Evolutionary conservation across 2,797 vertebrate species (phyloP), one percentile per base, ranked within the genome.

Genomic region (Babyrousa celebensis): DNA sequence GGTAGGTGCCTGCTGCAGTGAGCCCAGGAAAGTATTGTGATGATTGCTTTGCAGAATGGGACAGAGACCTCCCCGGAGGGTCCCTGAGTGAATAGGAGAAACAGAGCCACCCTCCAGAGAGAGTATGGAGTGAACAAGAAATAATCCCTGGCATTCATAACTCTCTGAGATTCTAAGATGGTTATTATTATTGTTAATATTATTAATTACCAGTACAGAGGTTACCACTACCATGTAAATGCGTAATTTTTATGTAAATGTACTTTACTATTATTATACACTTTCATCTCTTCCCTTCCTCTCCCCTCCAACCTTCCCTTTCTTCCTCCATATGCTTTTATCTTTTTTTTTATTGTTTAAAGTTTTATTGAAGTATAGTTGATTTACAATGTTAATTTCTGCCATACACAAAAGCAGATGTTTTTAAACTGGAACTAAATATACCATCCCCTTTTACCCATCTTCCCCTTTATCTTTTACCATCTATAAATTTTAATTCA

Each of bases 221-320:
- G 56, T 10, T 29, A 27, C 10, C 67, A 20, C 29, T 36, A 32
- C 20, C 40, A 23, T 5, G 18, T 70, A 20, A 25, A 15, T 11
- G 27, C 1, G 1, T 36, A 20, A 5, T 17, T 32, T 48, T 12
- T 27, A 29, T 52, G 65, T 1, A 23, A 23, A 0, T 32, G 5
- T 23, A 29, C 4, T 11, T 20, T 11, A 27, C 56, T 14, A 54
- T 48, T 70, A 20, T 8, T 40, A n/a, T 29, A 54, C 67, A 48
- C 29, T 29, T 85, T 72, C 16, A 21, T 36, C 12, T 43, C 10
- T 82, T 63, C 58, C 40, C n/a, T 58, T 36, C 27, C 36, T 20
- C n/a, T 75, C 15, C n/a, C 10, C 56, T 32, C 29, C 88, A 68
- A 8, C 29, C 40, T 52, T 5, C 56, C 58, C 48, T 48, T 20